Percentiles rank a stretch among this genome's conserved stretches.
These are phyloP conservation scores for Synchiropus splendidus DNA, from an alignment of 2,113 vertebrate species.

Conservation along the genomic window DNA sequence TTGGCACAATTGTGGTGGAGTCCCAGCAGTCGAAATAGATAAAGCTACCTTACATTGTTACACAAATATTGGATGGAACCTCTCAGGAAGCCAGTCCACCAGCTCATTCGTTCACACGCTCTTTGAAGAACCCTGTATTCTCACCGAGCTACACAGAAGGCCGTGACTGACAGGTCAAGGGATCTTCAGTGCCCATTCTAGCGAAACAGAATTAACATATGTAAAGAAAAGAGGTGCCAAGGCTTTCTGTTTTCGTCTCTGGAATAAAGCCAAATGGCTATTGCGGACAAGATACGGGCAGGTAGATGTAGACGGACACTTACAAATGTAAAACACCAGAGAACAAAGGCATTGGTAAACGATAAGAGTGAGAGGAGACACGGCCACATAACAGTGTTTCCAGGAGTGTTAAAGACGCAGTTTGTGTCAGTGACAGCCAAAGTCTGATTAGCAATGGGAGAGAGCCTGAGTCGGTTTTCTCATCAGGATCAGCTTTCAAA, in stretches of 20 bases:
- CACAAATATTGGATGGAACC: no score
- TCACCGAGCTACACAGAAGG: conserved; percentile 42
- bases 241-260: conserved; percentile 45
- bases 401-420: conserved; percentile 33
- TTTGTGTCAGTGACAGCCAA: conserved; percentile 5
- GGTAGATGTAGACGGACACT: conserved; percentile 13
- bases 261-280: conserved; percentile 38
- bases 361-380: no score
- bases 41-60: no score
- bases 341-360: no score
- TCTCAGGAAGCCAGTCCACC: no score
- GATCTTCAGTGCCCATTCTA: conserved; percentile 19
- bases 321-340: neutral
- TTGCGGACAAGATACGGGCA: conserved; percentile 38
- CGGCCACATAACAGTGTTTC: conserved; percentile 17
- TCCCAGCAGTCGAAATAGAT: no score
- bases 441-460: conserved; percentile 49
- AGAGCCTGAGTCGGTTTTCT: conserved; percentile 36
- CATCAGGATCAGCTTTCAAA: conserved; percentile 53
- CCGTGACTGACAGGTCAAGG: conserved; percentile 45
- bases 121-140: conserved; percentile 33
- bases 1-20: no score
- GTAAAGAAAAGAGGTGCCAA: conserved; percentile 47
- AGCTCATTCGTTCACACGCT: conserved; percentile 39
- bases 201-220: conserved; percentile 57